phyloP scores from a whole-genome alignment of 2,797 vertebrate genomes.

The Girardinus metallicus region DNA sequence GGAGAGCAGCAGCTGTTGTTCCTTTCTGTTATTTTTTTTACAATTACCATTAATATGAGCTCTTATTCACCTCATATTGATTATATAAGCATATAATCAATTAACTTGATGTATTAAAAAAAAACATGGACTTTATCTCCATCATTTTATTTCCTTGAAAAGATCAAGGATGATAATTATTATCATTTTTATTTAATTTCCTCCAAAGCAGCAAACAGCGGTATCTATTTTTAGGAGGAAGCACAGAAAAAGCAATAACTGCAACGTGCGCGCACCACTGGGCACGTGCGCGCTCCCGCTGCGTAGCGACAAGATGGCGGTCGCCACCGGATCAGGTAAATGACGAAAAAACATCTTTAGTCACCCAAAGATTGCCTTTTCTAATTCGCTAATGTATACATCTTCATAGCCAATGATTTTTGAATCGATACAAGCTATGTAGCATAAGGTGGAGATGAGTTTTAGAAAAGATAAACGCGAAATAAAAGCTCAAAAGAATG shows the following conservation, averaged over 20 bases:
- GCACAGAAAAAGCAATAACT: slow-evolving; percentile 14
- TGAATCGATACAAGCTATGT: rapidly evolving
- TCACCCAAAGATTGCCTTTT: slow-evolving; percentile 9
- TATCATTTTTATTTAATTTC: not conserved
- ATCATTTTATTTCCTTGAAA: not conserved
- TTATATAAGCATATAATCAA: not conserved
- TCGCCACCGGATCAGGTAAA: slow-evolving; percentile 86
- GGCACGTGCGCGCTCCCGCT: slow-evolving; percentile 73
- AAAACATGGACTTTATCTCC: not conserved
- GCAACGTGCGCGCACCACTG: slow-evolving; percentile 40
- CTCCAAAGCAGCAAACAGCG: not conserved
- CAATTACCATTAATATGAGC: not conserved
- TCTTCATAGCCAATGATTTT: rapidly evolving
- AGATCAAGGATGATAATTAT: not conserved
- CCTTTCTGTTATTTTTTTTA: not conserved
- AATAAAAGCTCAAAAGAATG: slow-evolving; percentile 26
- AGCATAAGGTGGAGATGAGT: rapidly evolving
- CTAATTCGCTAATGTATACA: not conserved
- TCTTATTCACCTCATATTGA: not conserved
- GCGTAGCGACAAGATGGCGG: slow-evolving; percentile 84
- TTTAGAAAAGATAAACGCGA: not conserved
- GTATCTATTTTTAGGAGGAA: not conserved
- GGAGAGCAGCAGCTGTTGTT: slow-evolving; percentile 1
- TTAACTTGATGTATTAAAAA: not conserved
- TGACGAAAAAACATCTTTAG: slow-evolving; percentile 44